Evolutionary conservation across 2,797 vertebrate species (phyloP).

Genomic region (Etheostoma perlongum): DNA sequence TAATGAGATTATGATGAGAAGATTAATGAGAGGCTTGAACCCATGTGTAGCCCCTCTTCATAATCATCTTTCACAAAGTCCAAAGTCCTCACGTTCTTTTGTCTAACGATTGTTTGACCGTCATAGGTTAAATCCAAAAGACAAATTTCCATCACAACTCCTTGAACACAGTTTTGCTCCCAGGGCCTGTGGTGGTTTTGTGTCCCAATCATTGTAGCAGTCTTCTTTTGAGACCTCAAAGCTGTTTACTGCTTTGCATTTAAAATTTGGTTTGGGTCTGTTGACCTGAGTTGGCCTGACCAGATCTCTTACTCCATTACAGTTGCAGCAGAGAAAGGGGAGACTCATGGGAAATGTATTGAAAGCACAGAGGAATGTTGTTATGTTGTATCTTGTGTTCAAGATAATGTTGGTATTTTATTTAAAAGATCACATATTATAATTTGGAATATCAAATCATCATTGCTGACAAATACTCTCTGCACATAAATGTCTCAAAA

Average conservation of each 20-base stretch:
- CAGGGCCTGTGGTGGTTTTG: not conserved
- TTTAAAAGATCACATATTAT: too few species aligned
- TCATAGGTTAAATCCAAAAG: not conserved
- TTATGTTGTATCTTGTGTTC: too few species aligned
- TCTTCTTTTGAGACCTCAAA: not conserved
- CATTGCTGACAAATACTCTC: not conserved
- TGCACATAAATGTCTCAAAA: not conserved
- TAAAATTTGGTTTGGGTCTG: not conserved
- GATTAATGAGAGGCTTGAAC: constrained; percentile 1
- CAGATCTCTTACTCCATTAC: too few species aligned
- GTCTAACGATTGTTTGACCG: not conserved
- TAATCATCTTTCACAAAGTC: not conserved
- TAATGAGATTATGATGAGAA: not conserved
- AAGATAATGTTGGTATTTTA: too few species aligned
- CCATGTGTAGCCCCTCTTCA: not conserved
- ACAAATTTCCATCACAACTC: not conserved
- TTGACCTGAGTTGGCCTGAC: too few species aligned
- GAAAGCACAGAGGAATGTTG: not conserved
- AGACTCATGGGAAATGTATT: too few species aligned
- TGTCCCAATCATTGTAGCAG: not conserved
- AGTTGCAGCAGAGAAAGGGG: too few species aligned
- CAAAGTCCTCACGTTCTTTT: not conserved
- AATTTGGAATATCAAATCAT: not conserved
- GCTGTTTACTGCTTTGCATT: not conserved
- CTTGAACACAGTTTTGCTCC: not conserved